These are phyloP conservation scores for Agapostemon virescens DNA, from an alignment of 2,888 invertebrate genomes.

Conservation along the genomic window DNA sequence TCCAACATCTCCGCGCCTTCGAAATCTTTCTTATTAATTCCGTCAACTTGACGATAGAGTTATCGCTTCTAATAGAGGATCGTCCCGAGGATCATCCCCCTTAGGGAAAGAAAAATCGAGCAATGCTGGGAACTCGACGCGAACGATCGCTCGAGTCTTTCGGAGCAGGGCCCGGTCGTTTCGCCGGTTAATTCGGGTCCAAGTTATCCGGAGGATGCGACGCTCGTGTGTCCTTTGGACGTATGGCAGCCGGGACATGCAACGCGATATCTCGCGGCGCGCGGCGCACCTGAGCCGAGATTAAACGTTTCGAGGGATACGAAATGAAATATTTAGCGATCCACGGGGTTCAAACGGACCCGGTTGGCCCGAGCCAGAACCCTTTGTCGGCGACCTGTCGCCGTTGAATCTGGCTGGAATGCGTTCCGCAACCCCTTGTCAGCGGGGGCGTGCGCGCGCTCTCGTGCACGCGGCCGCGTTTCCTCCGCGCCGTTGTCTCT, in stretches of 20 bases:
- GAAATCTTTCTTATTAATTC: no score
- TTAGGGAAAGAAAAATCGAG: not conserved
- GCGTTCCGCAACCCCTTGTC: conserved; percentile 62
- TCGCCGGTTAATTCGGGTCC: conserved; percentile 1
- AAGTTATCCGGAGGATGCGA: conserved; percentile 23
- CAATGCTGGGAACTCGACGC: not conserved
- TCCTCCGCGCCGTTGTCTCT: conserved; percentile 41
- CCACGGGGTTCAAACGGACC: conserved; percentile 61
- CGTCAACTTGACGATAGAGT: no score
- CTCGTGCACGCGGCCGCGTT: conserved; percentile 25
- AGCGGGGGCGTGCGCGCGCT: no score
- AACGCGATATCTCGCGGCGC: conserved; percentile 57
- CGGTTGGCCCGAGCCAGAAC: conserved; percentile 38
- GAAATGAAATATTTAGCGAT: conserved; percentile 79
- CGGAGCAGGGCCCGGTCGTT: not conserved
- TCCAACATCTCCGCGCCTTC: not conserved
- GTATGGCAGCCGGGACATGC: conserved; percentile 29
- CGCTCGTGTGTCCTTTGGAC: conserved; percentile 11
- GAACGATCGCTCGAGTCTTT: not conserved
- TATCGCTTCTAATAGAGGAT: no score
- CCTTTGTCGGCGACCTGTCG: conserved; percentile 68
- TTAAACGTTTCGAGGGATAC: conserved; percentile 76
- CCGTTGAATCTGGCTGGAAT: conserved; percentile 65
- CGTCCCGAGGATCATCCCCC: not conserved
- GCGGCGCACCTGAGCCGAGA: conserved; percentile 78